Evolutionary conservation across 2,113 vertebrate genomes (phyloP).

Genomic region (Sylvilagus bachmani): DNA sequence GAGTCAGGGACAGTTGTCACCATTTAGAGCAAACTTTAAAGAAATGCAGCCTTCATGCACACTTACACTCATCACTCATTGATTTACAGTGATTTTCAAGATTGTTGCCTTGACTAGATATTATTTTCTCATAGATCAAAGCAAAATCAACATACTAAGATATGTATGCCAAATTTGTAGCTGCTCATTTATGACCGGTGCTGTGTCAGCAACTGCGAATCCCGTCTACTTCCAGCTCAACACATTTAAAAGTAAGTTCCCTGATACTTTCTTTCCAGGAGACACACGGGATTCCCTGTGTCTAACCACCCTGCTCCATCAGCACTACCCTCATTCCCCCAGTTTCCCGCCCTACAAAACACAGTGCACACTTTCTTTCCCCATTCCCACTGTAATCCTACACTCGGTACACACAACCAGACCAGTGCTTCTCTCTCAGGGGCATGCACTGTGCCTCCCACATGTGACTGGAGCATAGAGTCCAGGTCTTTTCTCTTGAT

Average conservation of each 20-base stretch:
- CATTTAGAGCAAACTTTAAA: neutral
- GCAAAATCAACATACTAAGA: neutral
- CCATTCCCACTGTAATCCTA: fast-evolving
- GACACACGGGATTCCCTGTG: neutral
- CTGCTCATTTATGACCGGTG: neutral
- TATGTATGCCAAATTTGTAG: neutral
- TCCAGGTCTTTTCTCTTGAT: neutral
- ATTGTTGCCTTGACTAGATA: neutral
- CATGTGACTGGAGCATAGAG: neutral
- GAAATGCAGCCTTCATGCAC: neutral
- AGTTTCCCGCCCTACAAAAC: neutral
- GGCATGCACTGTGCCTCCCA: neutral
- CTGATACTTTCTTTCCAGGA: neutral
- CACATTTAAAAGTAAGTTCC: neutral
- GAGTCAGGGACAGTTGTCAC: neutral
- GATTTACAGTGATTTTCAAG: neutral
- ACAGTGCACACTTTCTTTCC: neutral
- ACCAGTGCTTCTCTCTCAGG: neutral
- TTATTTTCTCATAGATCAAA: neutral
- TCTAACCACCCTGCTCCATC: neutral
- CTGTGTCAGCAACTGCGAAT: neutral
- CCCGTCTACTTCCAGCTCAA: neutral
- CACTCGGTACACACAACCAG: too few species aligned
- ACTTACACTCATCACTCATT: neutral
- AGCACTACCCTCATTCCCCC: neutral